phyloP scores from a whole-genome alignment of 2,888 invertebrate species.

The Xestia rhomboidea region DNA sequence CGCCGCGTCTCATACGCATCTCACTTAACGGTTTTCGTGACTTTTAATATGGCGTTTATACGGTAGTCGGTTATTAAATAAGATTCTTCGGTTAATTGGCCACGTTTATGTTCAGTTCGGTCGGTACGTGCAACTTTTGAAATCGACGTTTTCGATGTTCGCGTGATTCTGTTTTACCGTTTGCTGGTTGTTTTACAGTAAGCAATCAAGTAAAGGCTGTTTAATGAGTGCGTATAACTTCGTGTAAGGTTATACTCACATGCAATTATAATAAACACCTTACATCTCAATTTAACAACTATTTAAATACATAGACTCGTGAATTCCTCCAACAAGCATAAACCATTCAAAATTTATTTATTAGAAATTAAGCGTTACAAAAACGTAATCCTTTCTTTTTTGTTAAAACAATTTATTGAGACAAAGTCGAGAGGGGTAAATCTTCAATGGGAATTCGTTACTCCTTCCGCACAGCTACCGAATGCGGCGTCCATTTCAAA shows the following conservation, averaged over 20 bases:
- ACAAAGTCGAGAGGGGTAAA: slow-evolving; percentile 63
- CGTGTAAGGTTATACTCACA: slow-evolving; percentile 59
- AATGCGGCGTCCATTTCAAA: slow-evolving; percentile 86
- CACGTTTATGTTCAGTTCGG: slow-evolving; percentile 80
- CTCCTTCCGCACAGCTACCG: slow-evolving; percentile 86
- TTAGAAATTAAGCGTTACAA: slow-evolving; percentile 8
- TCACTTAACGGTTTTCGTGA: slow-evolving; percentile 85
- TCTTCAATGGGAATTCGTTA: slow-evolving; percentile 85
- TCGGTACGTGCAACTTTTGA: slow-evolving; percentile 76
- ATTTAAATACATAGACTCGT: slow-evolving; percentile 29
- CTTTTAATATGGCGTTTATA: slow-evolving; percentile 86
- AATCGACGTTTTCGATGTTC: slow-evolving; percentile 78
- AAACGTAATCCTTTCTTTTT: slow-evolving; percentile 34
- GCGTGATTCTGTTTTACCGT: slow-evolving; percentile 76
- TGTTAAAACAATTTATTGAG: slow-evolving; percentile 42
- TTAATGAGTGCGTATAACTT: slow-evolving; percentile 70
- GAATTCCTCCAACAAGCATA: slow-evolving; percentile 16
- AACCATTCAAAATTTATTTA: slow-evolving; percentile 12
- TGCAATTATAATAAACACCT: slow-evolving; percentile 59
- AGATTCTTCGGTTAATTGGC: slow-evolving; percentile 85
- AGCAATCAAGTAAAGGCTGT: slow-evolving; percentile 73
- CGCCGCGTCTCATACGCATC: slow-evolving; percentile 81
- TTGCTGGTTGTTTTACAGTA: slow-evolving; percentile 75
- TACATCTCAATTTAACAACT: slow-evolving; percentile 51
- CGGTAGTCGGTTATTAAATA: slow-evolving; percentile 87